Evolutionary conservation across 64 coral and sea anemone species (phyloP).

Genomic region (Anthopleura sola): DNA sequence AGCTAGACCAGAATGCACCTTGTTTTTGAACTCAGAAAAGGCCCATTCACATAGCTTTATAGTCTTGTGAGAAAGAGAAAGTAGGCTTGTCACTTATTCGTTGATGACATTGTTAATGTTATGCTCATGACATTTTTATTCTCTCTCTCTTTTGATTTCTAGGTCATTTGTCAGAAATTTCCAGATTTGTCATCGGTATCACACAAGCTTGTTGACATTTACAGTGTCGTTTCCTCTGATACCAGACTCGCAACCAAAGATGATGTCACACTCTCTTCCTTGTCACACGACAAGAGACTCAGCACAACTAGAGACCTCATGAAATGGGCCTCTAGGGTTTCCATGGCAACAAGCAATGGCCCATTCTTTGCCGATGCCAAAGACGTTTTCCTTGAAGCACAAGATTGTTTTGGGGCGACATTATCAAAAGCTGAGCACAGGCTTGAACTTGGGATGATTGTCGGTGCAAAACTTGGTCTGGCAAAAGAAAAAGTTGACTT

Average conservation of each 20-base stretch:
- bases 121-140: neutral
- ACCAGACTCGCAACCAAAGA: constrained; percentile 36
- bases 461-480: constrained; percentile 90
- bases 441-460: constrained; percentile 41
- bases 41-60: too few species aligned
- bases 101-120: too few species aligned
- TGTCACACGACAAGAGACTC: constrained; percentile 65
- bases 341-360: constrained; percentile 28
- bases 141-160: neutral
- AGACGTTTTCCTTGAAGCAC: constrained; percentile 94
- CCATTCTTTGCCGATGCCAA: constrained; percentile 44
- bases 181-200: constrained; percentile 65
- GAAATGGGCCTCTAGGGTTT: constrained; percentile 84
- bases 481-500: constrained; percentile 95
- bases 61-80: too few species aligned
- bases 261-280: constrained; percentile 46
- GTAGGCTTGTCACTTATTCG: too few species aligned
- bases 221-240: constrained; percentile 48
- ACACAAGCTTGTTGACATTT: constrained; percentile 29
- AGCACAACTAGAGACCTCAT: constrained; percentile 84
- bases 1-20: neutral
- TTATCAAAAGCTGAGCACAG: constrained; percentile 63
- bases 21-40: too few species aligned
- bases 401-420: constrained; percentile 82
- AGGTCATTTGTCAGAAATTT: constrained; percentile 64